Conservation (phyloP, 2,888 invertebrate species). For the Actias luna region DNA sequence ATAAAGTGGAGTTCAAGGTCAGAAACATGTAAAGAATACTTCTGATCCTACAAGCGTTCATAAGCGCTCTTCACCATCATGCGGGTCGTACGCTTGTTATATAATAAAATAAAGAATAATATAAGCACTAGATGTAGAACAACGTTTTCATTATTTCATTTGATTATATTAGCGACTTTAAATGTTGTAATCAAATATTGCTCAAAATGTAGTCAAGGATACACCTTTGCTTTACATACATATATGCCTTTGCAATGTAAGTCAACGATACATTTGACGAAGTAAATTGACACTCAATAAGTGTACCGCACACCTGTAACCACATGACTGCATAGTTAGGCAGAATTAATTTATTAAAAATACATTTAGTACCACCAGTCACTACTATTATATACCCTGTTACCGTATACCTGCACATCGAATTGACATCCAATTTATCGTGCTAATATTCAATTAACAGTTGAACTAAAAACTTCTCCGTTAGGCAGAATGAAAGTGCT, state of each 20-base stretch:
- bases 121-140: too few species aligned
- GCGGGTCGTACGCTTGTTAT: too few species aligned
- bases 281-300: not conserved
- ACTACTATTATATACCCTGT: not conserved
- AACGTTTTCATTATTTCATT: too few species aligned
- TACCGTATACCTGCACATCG: not conserved
- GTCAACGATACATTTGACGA: not conserved
- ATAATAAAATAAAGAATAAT: too few species aligned
- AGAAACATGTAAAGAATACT: too few species aligned
- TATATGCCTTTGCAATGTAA: not conserved
- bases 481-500: constrained; percentile 15
- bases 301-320: not conserved
- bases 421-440: constrained; percentile 30
- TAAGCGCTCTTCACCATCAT: too few species aligned
- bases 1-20: too few species aligned
- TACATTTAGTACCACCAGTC: not conserved
- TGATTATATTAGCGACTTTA: too few species aligned
- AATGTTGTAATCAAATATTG: too few species aligned
- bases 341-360: not conserved
- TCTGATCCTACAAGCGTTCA: too few species aligned
- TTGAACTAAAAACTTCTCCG: constrained; percentile 32
- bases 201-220: too few species aligned
- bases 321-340: not conserved
- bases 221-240: too few species aligned
- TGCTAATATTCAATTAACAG: constrained; percentile 50